Conservation (phyloP, 2,797 vertebrate genomes). For the Amphiprion clarkii region DNA sequence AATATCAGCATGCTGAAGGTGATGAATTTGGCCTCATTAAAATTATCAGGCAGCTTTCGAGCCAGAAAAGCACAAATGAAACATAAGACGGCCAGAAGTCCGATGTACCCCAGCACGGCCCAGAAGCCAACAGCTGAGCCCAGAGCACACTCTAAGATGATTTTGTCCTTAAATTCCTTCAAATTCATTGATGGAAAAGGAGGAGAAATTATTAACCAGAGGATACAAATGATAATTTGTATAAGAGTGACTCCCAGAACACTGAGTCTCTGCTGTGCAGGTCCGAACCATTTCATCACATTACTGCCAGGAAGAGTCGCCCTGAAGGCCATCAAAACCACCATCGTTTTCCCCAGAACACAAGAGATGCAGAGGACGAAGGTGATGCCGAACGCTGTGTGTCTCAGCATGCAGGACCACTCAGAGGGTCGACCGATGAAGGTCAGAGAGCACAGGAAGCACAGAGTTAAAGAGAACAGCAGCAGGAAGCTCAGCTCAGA, state of each 20-base stretch:
- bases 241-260: conserved; percentile 79
- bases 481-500: conserved; percentile 84
- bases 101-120: conserved; percentile 81
- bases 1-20: conserved; percentile 84
- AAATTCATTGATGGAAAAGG: conserved; percentile 78
- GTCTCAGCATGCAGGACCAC: conserved; percentile 85
- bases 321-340: conserved; percentile 84
- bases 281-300: conserved; percentile 84
- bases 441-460: conserved; percentile 82
- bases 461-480: conserved; percentile 81
- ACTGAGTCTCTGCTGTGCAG: conserved; percentile 82
- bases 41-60: conserved; percentile 79
- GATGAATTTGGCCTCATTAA: conserved; percentile 82
- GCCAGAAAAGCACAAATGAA: conserved; percentile 79
- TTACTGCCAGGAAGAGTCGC: conserved; percentile 79
- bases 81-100: conserved; percentile 77
- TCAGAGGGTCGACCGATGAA: conserved; percentile 79
- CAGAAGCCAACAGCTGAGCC: conserved; percentile 79
- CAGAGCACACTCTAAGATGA: conserved; percentile 78
- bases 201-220: conserved; percentile 81
- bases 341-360: conserved; percentile 83
- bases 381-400: conserved; percentile 82
- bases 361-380: conserved; percentile 85
- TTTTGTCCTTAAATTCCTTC: conserved; percentile 70
- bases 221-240: conserved; percentile 80